Conservation (phyloP, 2,888 invertebrate genomes). For the Flexamia atlantica region DNA sequence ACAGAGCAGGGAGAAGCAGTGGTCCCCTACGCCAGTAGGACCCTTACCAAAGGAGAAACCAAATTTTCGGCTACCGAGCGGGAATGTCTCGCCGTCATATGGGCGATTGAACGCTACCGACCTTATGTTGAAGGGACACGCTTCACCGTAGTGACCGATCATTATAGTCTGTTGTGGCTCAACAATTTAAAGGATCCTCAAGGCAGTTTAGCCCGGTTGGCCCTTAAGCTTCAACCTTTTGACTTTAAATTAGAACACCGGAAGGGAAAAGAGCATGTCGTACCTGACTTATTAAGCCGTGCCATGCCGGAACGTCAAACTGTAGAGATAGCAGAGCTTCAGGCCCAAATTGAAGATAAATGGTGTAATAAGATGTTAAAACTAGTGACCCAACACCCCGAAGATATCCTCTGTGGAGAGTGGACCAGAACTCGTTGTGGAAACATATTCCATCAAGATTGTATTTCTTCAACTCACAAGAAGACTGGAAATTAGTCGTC, state of each 20-base stretch:
- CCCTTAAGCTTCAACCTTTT: too few species aligned
- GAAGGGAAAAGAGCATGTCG: too few species aligned
- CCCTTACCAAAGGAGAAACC: constrained; percentile 65
- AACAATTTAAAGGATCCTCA: too few species aligned
- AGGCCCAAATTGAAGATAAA: background rate
- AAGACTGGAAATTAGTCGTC: background rate
- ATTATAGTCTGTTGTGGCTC: too few species aligned
- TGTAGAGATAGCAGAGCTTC: too few species aligned
- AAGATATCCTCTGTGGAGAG: background rate
- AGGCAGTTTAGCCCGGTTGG: too few species aligned
- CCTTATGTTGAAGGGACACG: too few species aligned
- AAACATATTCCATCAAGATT: background rate
- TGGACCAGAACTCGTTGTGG: background rate
- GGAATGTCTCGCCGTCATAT: too few species aligned
- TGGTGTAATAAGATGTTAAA: background rate
- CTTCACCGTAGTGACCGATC: too few species aligned
- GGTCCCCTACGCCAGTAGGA: constrained; percentile 68
- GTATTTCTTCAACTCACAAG: background rate
- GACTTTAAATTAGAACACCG: too few species aligned
- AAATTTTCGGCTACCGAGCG: constrained; percentile 65
- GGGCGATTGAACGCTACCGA: constrained; percentile 64
- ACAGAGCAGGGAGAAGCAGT: constrained; percentile 66
- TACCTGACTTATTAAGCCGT: constrained; percentile 61
- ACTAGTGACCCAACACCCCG: background rate
- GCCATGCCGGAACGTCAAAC: background rate